These are phyloP conservation scores for Argya squamiceps DNA, from an alignment of 2,797 vertebrate species.

Conservation along the genomic window DNA sequence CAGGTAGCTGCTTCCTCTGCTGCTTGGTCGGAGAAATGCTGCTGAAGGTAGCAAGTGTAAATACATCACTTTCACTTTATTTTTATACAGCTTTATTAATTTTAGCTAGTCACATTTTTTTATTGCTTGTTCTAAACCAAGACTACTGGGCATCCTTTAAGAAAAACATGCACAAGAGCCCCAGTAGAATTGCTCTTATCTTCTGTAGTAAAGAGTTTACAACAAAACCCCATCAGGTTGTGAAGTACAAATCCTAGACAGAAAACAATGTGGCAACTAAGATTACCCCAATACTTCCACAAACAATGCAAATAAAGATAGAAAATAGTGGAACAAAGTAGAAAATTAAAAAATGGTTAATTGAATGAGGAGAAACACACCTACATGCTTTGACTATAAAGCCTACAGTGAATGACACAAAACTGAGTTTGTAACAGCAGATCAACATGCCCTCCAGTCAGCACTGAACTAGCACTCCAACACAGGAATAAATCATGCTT, in stretches of 20 bases:
- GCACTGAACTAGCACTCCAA: neutral
- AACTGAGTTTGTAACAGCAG: neutral
- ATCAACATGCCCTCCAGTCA: neutral
- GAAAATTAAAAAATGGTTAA: neutral
- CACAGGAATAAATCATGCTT: neutral
- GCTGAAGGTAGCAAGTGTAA: neutral
- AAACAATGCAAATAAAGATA: neutral
- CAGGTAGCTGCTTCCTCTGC: neutral
- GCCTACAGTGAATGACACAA: neutral
- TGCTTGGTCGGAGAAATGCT: neutral
- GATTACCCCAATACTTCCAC: neutral
- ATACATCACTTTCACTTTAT: neutral
- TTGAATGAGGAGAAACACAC: neutral
- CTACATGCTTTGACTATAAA: neutral
- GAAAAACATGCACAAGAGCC: neutral
- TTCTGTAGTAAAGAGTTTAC: neutral
- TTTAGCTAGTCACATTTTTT: neutral
- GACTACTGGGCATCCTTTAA: neutral
- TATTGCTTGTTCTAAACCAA: neutral
- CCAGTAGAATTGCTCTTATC: neutral
- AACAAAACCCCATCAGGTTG: neutral
- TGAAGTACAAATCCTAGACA: neutral
- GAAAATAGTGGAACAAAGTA: neutral
- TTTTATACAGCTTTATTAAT: neutral
- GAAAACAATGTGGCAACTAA: neutral